phyloP scores from a whole-genome alignment of 1,140 invertebrate genomes.

The Diploscapter pachys region DNA sequence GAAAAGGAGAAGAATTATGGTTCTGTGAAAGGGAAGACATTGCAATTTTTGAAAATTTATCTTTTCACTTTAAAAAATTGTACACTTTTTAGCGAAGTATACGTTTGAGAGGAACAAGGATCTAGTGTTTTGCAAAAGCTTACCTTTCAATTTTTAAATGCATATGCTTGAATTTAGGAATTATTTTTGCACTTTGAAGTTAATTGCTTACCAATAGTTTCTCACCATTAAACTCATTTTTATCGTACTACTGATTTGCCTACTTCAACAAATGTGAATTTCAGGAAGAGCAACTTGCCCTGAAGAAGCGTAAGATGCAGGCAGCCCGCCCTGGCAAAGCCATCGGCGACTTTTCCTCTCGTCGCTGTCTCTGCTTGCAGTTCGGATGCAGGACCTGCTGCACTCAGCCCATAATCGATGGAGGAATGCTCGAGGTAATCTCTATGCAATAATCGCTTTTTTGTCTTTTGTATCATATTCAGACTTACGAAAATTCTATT shows the following conservation, averaged over 20 bases:
- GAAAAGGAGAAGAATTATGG: no score
- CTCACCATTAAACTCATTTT: no score
- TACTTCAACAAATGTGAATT: conserved; percentile 3
- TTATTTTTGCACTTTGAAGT: no score
- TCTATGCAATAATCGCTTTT: background rate
- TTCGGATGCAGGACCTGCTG: conserved; percentile 72
- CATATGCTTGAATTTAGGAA: no score
- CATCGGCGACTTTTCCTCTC: conserved; percentile 47
- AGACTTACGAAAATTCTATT: background rate
- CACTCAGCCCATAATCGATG: conserved; percentile 67
- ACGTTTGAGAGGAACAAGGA: no score
- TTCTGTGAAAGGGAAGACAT: no score
- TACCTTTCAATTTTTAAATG: no score
- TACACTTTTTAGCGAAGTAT: no score
- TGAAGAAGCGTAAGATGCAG: conserved; percentile 79
- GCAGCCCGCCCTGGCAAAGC: conserved; percentile 73
- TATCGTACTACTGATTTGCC: background rate
- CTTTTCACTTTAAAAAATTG: no score
- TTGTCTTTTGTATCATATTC: conserved; percentile 1
- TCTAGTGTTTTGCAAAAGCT: no score
- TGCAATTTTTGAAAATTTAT: no score
- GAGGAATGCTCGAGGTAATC: conserved; percentile 10
- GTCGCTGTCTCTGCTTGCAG: conserved; percentile 60
- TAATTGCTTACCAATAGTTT: no score
- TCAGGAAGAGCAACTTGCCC: conserved; percentile 81